phyloP scores from a whole-genome alignment of 2,888 invertebrate species.

The Macrophya annulata region DNA sequence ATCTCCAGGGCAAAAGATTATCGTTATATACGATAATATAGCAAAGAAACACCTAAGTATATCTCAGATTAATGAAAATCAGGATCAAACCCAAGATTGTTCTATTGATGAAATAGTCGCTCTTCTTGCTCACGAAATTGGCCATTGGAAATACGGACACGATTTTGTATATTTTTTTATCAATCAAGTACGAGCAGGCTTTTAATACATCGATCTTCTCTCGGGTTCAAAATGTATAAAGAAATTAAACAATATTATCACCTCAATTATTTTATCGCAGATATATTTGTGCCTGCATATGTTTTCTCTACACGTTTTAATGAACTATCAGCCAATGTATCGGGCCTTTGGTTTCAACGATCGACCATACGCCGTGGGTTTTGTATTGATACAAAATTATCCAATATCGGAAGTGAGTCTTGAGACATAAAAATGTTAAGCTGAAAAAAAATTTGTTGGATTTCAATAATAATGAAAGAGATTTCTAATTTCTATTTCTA shows the following conservation, averaged over 20 bases:
- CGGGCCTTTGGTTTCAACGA: constrained; percentile 41
- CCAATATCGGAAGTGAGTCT: constrained; percentile 40
- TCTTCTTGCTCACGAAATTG: constrained; percentile 46
- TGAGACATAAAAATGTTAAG: not conserved
- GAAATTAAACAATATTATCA: not conserved
- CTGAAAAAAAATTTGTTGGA: no score
- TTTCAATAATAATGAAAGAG: no score
- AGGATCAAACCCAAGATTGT: not conserved
- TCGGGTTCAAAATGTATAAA: no score
- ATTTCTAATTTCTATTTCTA: not conserved
- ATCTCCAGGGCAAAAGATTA: constrained; percentile 17
- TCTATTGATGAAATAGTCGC: constrained; percentile 47
- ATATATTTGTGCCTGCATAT: constrained; percentile 31
- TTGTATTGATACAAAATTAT: constrained; percentile 30
- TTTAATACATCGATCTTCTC: no score
- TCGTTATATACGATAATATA: constrained; percentile 39
- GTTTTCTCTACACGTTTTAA: constrained; percentile 14
- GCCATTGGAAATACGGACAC: constrained; percentile 40
- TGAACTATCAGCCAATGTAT: constrained; percentile 43
- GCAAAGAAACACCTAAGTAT: not conserved
- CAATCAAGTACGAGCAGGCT: constrained; percentile 17
- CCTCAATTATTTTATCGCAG: constrained; percentile 27
- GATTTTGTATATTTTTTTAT: constrained; percentile 17
- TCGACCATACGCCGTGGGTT: constrained; percentile 34
- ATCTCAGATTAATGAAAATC: not conserved